Evolutionary conservation across 64 coral and sea anemone genomes (phyloP).

Genomic region (Actinia tenebrosa): DNA sequence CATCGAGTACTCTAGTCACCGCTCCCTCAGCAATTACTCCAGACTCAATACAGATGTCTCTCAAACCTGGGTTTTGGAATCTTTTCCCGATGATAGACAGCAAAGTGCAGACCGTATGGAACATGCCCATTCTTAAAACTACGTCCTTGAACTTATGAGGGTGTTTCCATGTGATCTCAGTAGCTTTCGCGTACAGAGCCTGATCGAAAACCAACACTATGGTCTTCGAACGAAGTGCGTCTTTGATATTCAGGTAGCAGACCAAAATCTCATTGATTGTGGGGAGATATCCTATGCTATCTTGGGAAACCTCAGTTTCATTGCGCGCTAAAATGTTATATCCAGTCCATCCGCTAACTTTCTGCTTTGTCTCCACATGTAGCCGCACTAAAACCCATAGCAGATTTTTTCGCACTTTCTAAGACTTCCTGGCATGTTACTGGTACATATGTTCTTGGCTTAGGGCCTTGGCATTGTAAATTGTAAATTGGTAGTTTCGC

Average conservation of each 20-base stretch:
- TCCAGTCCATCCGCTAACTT: conserved; percentile 25
- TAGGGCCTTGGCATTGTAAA: too few species aligned
- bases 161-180: too few species aligned
- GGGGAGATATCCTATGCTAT: too few species aligned
- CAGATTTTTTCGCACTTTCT: not conserved
- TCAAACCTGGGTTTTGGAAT: conserved; percentile 40
- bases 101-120: too few species aligned
- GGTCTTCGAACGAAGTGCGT: not conserved
- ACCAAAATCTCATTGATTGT: too few species aligned
- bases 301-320: not conserved
- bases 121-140: too few species aligned
- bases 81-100: conserved; percentile 14
- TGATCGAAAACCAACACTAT: too few species aligned
- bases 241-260: not conserved
- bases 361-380: not conserved
- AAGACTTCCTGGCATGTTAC: too few species aligned
- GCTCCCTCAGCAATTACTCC: conserved; percentile 23
- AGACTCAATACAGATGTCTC: conserved; percentile 33
- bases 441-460: too few species aligned
- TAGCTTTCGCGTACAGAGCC: too few species aligned
- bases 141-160: too few species aligned
- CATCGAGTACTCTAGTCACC: conserved; percentile 34
- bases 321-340: conserved; percentile 25
- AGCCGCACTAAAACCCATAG: conserved; percentile 15
- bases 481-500: too few species aligned